Percentiles rank a stretch among this genome's conserved stretches.
Conservation (phyloP, 2,113 vertebrate genomes). For the Rhagologus leucostigma region DNA sequence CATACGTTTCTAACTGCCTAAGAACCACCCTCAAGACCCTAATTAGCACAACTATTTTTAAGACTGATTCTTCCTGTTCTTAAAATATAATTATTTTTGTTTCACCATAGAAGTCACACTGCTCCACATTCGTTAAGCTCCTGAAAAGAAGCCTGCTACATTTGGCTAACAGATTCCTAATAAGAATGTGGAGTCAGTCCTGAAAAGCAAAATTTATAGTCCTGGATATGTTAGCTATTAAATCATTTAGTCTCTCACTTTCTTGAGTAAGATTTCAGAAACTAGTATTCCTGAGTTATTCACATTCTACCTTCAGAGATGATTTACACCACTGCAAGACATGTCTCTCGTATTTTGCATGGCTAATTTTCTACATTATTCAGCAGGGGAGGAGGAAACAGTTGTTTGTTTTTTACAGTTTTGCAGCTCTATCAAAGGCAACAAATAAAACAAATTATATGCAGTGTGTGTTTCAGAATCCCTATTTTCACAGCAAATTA, state of each 20-base stretch:
- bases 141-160: not conserved
- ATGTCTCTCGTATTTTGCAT: not conserved
- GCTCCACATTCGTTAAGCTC: not conserved
- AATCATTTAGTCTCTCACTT: not conserved
- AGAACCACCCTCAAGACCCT: not conserved
- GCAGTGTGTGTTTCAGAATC: not conserved
- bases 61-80: not conserved
- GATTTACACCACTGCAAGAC: not conserved
- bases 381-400: not conserved
- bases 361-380: constrained; percentile 35
- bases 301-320: not conserved
- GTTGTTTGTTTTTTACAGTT: constrained; percentile 25
- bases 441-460: constrained; percentile 20
- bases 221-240: not conserved
- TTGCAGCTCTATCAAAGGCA: constrained; percentile 19
- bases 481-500: constrained; percentile 35
- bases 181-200: not conserved
- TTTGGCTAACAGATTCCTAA: not conserved
- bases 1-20: not conserved
- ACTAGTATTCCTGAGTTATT: constrained; percentile 1
- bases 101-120: not conserved
- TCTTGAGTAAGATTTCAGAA: not conserved
- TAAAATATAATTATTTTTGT: not conserved
- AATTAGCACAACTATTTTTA: constrained; percentile 3
- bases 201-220: not conserved